Evolutionary conservation across 2,113 vertebrate genomes (phyloP).

Genomic region (Neogale vison): DNA sequence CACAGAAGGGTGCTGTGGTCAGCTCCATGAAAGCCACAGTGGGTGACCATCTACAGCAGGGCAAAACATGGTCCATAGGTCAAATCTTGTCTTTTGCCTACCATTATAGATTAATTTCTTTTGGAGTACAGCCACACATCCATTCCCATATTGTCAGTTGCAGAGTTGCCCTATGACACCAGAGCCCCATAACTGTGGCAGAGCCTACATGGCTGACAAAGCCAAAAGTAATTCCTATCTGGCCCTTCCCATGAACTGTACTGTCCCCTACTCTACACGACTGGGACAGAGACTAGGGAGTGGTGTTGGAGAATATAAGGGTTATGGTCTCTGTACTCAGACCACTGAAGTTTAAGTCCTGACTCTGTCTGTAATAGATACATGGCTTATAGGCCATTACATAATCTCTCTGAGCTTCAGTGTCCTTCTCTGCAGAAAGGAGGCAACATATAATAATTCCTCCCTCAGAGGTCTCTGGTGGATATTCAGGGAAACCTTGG

Average conservation of each 20-base stretch:
- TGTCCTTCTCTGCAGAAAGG: not conserved
- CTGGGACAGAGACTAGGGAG: no score
- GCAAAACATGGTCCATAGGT: not conserved
- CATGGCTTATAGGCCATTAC: not conserved
- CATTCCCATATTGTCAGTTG: accelerated
- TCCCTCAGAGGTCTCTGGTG: no score
- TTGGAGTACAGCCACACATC: not conserved
- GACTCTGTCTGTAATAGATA: not conserved
- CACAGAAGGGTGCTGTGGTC: not conserved
- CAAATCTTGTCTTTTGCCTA: not conserved
- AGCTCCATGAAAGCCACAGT: not conserved
- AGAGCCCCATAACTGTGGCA: not conserved
- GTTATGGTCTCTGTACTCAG: not conserved
- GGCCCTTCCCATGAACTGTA: not conserved
- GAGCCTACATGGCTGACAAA: not conserved
- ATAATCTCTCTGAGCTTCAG: not conserved
- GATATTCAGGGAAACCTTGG: not conserved
- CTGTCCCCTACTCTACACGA: no score
- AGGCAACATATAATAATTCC: accelerated
- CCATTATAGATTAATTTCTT: not conserved
- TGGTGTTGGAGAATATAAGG: accelerated
- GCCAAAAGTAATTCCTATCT: not conserved
- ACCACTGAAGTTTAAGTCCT: not conserved
- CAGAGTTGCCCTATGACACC: not conserved
- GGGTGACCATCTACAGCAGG: not conserved